Evolutionary conservation across 1,140 invertebrate species (phyloP), one percentile per base, ranked within the genome.

Genomic region (Macrobrachium nipponense): DNA sequence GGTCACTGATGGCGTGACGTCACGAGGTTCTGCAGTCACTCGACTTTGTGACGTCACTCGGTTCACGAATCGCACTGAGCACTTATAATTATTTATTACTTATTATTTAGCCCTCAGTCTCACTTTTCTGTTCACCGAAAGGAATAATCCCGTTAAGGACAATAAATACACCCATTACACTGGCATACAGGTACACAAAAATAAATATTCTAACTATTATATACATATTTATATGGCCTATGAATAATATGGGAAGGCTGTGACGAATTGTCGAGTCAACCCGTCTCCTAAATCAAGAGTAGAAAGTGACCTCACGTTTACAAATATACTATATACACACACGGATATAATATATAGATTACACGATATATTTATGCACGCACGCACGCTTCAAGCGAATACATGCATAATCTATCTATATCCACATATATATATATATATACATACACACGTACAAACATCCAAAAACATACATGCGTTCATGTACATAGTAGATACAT

Each of bases 161-260:
- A 51, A 51, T 51, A 51, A 51, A 51, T 51, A 51, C 51, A 51
- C 51, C 51, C 7, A 76, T 20, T 75, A 73, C 62, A 61, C 61
- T 62, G 70, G 23, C 62, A 60, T 36, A 82, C 59, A 76, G 44
- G 81, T 82, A 82, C 81, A 82, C 81, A 82, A 82, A 82, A 82
- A 82, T 82, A 82, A 82, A 82, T 82, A 82, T 76, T 82, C 70
- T 82, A 76, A 15, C 72, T 82, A 82, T 76, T 82, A 82, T 82
- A n/a, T 82, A 82, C 81, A 82, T 10, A 44, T 10, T 82, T 51
- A 51, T 51, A 51, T 51, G 12, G 51, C 51, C 51, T 51, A 8
- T 51, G 51, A 51, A 51, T 8, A 51, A 51, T 36, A 36, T 51
- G 51, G 12, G 51, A 51, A 51, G 51, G 51, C 51, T 51, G 51